Percentiles rank a stretch among this genome's conserved stretches.
These are phyloP conservation scores for Heliocidaris erythrogramma DNA, from an alignment of 35 echinoderm and acorn worm species.

Conservation along the genomic window DNA sequence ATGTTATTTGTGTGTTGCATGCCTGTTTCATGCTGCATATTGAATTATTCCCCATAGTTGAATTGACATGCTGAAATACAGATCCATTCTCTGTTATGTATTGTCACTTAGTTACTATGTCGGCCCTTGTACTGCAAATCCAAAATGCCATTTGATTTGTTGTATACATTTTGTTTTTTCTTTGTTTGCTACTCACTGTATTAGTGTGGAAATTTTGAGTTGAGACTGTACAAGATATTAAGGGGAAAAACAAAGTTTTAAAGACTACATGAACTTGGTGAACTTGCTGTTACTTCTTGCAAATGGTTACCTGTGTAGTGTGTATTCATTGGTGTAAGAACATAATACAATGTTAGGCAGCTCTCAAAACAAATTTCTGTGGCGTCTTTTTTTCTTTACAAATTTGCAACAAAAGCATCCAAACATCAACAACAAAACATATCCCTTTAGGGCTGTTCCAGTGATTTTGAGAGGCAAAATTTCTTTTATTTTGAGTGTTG, in stretches of 20 bases:
- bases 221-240: background rate
- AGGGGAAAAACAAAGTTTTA: background rate
- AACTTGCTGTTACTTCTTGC: background rate
- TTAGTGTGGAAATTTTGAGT: background rate
- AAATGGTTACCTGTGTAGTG: background rate
- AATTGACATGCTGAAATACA: background rate
- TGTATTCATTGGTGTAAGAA: background rate
- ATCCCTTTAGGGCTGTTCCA: too few species aligned
- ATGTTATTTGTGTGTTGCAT: background rate
- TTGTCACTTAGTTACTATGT: background rate
- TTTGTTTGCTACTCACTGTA: background rate
- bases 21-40: background rate
- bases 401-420: too few species aligned
- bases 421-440: too few species aligned
- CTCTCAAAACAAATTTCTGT: too few species aligned
- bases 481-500: too few species aligned
- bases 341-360: too few species aligned
- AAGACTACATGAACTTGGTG: background rate
- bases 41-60: background rate
- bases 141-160: background rate
- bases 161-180: too few species aligned
- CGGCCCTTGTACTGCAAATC: background rate
- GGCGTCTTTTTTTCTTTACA: too few species aligned
- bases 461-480: too few species aligned
- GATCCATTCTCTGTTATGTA: background rate